Evolutionary conservation across 2,113 vertebrate genomes (phyloP).

Genomic region (Mus musculus): DNA sequence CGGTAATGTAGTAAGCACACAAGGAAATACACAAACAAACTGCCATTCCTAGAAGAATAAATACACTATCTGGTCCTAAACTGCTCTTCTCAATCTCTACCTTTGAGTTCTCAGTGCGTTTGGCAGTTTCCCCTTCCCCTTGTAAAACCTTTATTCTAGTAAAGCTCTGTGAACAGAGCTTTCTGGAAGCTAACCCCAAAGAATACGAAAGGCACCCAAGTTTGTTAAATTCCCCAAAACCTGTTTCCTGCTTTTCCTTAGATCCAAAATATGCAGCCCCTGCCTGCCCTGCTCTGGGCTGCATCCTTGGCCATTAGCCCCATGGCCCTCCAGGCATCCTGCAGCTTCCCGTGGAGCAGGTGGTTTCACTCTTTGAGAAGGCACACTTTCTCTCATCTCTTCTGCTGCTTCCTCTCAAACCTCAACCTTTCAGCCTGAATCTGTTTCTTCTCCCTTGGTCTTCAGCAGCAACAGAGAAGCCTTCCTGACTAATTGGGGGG

Average conservation of each 20-base stretch:
- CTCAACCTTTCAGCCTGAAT: constrained; percentile 38
- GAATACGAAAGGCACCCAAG: background rate
- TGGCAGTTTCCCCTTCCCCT: background rate
- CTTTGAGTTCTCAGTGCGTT: background rate
- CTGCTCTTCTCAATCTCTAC: background rate
- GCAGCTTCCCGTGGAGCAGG: background rate
- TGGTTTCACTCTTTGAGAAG: background rate
- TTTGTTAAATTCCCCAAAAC: background rate
- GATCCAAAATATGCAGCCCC: background rate
- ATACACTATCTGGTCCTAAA: background rate
- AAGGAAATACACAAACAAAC: constrained; percentile 24
- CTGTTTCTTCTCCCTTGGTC: constrained; percentile 51
- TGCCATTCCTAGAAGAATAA: background rate
- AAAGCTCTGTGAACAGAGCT: background rate
- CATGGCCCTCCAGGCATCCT: background rate
- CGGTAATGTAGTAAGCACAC: constrained; percentile 21
- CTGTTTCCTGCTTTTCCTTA: background rate
- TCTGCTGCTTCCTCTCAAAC: constrained; percentile 43
- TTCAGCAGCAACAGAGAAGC: constrained; percentile 35
- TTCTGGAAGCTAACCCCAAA: background rate
- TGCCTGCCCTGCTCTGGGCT: background rate
- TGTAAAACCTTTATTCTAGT: background rate
- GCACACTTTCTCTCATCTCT: background rate
- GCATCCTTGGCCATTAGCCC: background rate
- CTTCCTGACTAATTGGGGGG: constrained; percentile 57